Evolutionary conservation across 2,888 invertebrate genomes (phyloP).

Genomic region (Lasius platythorax): DNA sequence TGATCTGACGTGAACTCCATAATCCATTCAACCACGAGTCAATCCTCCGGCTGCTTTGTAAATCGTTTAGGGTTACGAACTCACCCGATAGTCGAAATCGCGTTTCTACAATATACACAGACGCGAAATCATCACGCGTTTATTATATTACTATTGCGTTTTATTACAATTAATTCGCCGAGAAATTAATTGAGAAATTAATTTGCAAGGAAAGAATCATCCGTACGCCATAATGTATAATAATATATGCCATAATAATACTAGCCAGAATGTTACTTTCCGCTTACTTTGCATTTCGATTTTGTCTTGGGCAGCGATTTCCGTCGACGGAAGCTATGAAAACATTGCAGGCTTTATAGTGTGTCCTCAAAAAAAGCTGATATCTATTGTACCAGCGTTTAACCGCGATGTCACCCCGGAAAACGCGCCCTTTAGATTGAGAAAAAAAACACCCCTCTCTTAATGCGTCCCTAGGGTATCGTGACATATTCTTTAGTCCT

Average conservation of each 20-base stretch:
- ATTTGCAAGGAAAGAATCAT: background rate
- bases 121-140: background rate
- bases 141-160: background rate
- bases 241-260: background rate
- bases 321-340: constrained; percentile 40
- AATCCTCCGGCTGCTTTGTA: constrained; percentile 45
- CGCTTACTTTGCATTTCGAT: constrained; percentile 12
- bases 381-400: constrained; percentile 70
- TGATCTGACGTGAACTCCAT: constrained; percentile 71
- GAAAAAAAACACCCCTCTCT: constrained; percentile 74
- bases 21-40: constrained; percentile 73
- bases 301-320: constrained; percentile 32
- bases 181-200: background rate
- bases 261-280: background rate
- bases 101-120: background rate
- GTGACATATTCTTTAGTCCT: constrained; percentile 69
- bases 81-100: constrained; percentile 3
- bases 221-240: background rate
- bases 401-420: constrained; percentile 68
- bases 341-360: constrained; percentile 9
- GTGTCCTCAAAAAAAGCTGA: constrained; percentile 23
- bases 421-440: constrained; percentile 76
- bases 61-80: constrained; percentile 14
- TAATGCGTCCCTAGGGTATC: constrained; percentile 66
- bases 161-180: background rate